A percentile compares a stretch with the other conserved stretches of the same genome.
phyloP scores from a whole-genome alignment of 2,888 invertebrate species.

The Caenorhabditis sp. region DNA sequence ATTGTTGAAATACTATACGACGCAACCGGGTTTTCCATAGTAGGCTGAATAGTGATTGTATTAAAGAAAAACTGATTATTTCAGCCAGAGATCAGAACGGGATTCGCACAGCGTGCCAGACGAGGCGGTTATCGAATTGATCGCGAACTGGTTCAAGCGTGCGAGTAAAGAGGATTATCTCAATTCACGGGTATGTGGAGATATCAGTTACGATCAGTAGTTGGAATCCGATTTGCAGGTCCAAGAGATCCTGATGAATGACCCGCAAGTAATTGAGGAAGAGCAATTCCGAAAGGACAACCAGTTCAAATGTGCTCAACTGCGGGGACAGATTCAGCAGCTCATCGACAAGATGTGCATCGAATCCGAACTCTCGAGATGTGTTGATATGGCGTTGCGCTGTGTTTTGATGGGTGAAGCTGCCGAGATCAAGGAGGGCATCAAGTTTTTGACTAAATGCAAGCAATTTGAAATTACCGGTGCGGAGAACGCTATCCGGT shows the following conservation, averaged over 20 bases:
- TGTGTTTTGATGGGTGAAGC: constrained; percentile 68
- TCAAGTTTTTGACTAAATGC: constrained; percentile 90
- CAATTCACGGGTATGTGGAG: too few relatives aligned
- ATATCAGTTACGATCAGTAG: too few relatives aligned
- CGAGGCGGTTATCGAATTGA: background rate
- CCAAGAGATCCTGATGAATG: background rate
- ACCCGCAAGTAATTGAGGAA: constrained; percentile 8
- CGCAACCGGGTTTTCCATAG: background rate
- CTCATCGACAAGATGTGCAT: constrained; percentile 61
- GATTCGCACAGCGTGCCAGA: background rate
- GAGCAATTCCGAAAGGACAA: constrained; percentile 7
- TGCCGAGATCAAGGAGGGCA: constrained; percentile 86
- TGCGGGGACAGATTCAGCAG: constrained; percentile 32
- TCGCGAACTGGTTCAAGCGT: background rate
- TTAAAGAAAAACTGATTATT: background rate
- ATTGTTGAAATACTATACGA: background rate
- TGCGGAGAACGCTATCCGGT: constrained; percentile 65
- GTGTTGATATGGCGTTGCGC: constrained; percentile 61
- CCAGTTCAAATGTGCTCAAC: background rate
- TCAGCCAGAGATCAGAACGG: background rate
- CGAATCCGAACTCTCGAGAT: constrained; percentile 57
- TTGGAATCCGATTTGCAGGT: background rate
- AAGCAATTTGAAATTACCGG: constrained; percentile 81
- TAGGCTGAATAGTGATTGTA: background rate
- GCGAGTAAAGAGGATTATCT: too few relatives aligned